Percentiles rank a stretch among this genome's conserved stretches.
phyloP scores from a whole-genome alignment of 1,140 invertebrate genomes.

The Piezodorus guildinii region DNA sequence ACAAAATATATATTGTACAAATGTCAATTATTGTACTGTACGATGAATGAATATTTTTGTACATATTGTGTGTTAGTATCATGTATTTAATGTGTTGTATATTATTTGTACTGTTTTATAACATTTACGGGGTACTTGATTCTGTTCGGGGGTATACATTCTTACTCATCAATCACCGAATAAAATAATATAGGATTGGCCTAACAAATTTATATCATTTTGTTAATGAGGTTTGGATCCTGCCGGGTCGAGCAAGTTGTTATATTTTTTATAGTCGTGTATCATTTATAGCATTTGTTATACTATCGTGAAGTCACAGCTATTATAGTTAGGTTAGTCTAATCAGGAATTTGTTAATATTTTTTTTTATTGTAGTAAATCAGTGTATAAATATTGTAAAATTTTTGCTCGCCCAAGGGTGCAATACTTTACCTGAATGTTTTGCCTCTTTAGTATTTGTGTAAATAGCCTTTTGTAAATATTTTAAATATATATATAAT shows the following conservation, averaged over 20 bases:
- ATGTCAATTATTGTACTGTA: constrained; percentile 38
- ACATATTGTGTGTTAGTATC: constrained; percentile 34
- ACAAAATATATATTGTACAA: constrained; percentile 37
- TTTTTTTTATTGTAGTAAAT: background rate
- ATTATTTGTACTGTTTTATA: constrained; percentile 31
- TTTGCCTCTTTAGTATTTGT: constrained; percentile 21
- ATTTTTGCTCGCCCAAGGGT: constrained; percentile 18
- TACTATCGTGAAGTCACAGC: too few species aligned
- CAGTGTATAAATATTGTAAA: background rate
- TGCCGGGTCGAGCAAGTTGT: constrained; percentile 5
- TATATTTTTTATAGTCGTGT: constrained; percentile 11
- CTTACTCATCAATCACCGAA: constrained; percentile 1
- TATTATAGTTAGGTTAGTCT: too few species aligned
- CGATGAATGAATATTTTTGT: constrained; percentile 41
- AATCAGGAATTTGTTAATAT: too few species aligned
- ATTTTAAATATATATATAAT: constrained; percentile 15
- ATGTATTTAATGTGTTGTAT: constrained; percentile 27
- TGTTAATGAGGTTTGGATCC: constrained; percentile 13
- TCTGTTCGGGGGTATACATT: background rate
- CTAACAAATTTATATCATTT: constrained; percentile 9
- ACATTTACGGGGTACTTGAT: constrained; percentile 5
- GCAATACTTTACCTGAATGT: constrained; percentile 10
- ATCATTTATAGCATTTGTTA: background rate
- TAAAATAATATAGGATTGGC: constrained; percentile 8
- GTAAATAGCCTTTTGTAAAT: constrained; percentile 20